Evolutionary conservation across 92 coral and sea anemone species (phyloP), one percentile per base, ranked within the genome.

Genomic region (Zoanthus sansibaricus): DNA sequence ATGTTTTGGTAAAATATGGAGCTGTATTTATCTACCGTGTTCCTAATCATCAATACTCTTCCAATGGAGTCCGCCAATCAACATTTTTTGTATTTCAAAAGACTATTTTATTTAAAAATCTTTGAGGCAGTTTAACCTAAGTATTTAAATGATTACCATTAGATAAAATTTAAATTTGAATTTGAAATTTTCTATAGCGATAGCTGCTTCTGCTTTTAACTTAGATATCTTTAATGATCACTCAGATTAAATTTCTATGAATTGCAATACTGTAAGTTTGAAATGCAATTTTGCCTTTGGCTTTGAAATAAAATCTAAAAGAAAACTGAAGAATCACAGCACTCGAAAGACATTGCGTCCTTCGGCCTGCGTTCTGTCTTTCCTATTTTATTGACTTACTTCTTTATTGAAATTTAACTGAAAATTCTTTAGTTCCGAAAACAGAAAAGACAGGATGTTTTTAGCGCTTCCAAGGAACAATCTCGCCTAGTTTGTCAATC

Each of bases 381-480:
- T 49, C 66, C 4, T 9, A 37, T 9, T 76, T 76, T 6, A 76
- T 76, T 76, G 18, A 52, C 55, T 75, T 48, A 6, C 4, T 52
- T 25, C 17, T 13, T 30, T 76, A 48, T 21, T 15, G 58, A 49
- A 42, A n/a, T 30, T 76, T 47, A 18, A n/a, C 61, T 64, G 20
- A 80, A 80, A 80, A 80, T 56, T 80, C 9, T 80, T 80, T 80
- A 47, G 56, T 64, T 66, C 44, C 71, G 52, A 49, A 80, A 68
- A 66, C 44, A 64, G 73, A 80, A 20, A 33, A 21, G 45, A 62
- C 85, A 80, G 85, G 85, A 80, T 42, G 73, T 62, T 45, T 64
- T 47, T 80, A 58, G 45, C 37, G 55, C 66, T 78, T 70, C n/a
- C n/a, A n/a, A n/a, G 15, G 33, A 47, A 68, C 73, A 20, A 14